Conservation (phyloP, 2,797 vertebrate species). For the Martes flavigula region DNA sequence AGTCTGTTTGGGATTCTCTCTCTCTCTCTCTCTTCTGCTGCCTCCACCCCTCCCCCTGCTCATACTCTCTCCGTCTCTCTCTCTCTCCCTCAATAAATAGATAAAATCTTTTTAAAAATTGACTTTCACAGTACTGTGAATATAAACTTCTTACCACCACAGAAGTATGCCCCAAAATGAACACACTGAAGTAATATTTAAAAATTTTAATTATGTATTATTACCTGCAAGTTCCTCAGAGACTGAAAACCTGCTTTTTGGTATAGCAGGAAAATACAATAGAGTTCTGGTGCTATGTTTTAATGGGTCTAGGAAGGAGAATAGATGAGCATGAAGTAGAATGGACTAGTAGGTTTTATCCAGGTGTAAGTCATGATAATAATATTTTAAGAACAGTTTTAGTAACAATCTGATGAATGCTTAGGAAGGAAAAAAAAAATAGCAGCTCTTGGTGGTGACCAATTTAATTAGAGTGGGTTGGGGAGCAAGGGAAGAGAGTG, state of each 20-base stretch:
- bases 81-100: background rate
- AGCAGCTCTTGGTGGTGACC: background rate
- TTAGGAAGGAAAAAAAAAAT: background rate
- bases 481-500: background rate
- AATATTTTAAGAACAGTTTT: background rate
- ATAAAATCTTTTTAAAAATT: background rate
- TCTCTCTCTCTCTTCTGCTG: background rate
- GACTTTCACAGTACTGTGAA: background rate
- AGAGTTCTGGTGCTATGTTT: background rate
- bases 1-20: background rate
- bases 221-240: background rate
- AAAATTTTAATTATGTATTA: background rate
- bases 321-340: background rate
- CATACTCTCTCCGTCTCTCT: background rate
- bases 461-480: background rate
- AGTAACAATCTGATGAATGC: background rate
- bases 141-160: background rate
- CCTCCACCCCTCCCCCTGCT: background rate
- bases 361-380: background rate
- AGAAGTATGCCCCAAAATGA: background rate
- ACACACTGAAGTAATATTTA: background rate
- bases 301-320: background rate
- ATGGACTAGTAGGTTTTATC: background rate
- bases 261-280: background rate
- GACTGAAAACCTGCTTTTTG: background rate